Evolutionary conservation across 2,888 invertebrate species (phyloP).

Genomic region (Drosophila helvetica): DNA sequence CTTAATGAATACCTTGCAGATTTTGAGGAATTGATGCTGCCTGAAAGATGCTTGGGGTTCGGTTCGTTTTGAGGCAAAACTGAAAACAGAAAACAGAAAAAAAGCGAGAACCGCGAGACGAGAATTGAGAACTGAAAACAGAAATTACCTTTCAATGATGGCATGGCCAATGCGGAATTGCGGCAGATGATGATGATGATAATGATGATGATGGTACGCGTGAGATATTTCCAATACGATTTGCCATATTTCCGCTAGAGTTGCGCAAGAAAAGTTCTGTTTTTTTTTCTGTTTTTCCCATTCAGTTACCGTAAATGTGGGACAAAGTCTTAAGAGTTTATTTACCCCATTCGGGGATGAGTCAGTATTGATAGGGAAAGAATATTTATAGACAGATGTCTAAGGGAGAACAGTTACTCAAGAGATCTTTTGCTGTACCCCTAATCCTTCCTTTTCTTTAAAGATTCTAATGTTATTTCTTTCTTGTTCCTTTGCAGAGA

Average conservation of each 20-base stretch:
- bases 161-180: conserved; percentile 58
- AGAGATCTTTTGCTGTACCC: too few species aligned
- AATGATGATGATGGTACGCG: conserved; percentile 63
- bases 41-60: neutral
- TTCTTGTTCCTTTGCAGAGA: conserved; percentile 7
- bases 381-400: neutral
- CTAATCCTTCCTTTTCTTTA: neutral
- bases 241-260: conserved; percentile 67
- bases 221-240: conserved; percentile 76
- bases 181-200: conserved; percentile 52
- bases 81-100: conserved; percentile 5
- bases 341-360: conserved; percentile 62
- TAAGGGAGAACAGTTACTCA: neutral
- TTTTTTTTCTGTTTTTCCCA: conserved; percentile 28
- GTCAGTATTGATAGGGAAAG: conserved; percentile 36
- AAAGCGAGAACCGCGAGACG: conserved; percentile 12
- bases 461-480: neutral
- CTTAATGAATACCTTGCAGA: conserved; percentile 78
- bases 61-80: conserved; percentile 40
- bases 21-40: conserved; percentile 73
- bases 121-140: conserved; percentile 47
- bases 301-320: conserved; percentile 69
- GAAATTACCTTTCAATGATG: conserved; percentile 70
- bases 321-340: conserved; percentile 66
- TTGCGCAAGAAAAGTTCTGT: conserved; percentile 48